phyloP scores from a whole-genome alignment of 2,113 vertebrate genomes.

The Hippopotamus amphibius region DNA sequence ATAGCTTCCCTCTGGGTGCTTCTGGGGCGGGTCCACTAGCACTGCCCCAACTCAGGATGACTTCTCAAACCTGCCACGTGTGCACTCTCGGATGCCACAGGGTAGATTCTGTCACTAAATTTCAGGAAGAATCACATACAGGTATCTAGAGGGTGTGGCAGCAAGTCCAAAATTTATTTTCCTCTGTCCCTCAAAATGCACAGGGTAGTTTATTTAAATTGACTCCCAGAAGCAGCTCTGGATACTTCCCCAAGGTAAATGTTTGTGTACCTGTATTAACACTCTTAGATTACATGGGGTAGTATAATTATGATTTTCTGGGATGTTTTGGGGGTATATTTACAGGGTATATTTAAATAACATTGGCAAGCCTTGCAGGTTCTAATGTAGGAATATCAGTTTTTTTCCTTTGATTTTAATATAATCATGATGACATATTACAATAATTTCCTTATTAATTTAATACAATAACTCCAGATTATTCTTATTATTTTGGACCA shows the following conservation, averaged over 20 bases:
- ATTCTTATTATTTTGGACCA: conserved; percentile 27
- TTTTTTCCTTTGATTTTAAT: not conserved
- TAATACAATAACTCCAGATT: not conserved
- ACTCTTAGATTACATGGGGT: not conserved
- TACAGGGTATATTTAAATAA: not conserved
- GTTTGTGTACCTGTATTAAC: not conserved
- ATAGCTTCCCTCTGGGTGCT: not conserved
- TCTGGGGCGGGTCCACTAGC: not conserved
- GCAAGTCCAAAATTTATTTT: conserved; percentile 45
- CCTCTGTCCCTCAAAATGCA: conserved; percentile 21
- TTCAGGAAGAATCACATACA: conserved; percentile 48
- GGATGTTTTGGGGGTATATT: not conserved
- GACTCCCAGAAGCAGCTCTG: conserved; percentile 44
- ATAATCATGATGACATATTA: not conserved
- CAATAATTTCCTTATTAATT: conserved; percentile 45
- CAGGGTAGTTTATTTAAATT: conserved; percentile 20
- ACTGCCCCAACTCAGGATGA: conserved; percentile 2
- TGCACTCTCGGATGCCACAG: not conserved
- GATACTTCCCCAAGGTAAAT: conserved; percentile 58
- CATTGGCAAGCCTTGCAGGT: not conserved
- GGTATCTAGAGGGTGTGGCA: conserved; percentile 57
- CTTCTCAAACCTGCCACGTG: not conserved
- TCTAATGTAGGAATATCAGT: not conserved
- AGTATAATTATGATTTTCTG: not conserved
- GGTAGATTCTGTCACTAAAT: not conserved